These are phyloP conservation scores for Anisognathus igniventris DNA, from an alignment of 2,797 vertebrate species.

Conservation along the genomic window DNA sequence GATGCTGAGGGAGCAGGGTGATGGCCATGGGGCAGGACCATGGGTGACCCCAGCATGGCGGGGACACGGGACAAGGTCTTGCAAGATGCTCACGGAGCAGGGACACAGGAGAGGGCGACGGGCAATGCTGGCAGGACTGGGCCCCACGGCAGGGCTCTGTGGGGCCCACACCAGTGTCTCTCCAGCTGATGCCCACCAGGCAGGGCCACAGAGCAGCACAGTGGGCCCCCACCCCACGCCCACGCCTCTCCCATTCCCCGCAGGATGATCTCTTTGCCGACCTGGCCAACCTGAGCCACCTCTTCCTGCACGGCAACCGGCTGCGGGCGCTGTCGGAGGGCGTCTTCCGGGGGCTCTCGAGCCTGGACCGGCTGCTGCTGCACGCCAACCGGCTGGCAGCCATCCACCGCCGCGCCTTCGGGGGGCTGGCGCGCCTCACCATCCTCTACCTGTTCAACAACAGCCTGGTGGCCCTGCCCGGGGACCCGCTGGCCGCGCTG, in stretches of 20 bases:
- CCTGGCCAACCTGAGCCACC: slow-evolving; percentile 85
- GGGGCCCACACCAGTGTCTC: fast-evolving
- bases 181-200: not conserved
- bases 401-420: slow-evolving; percentile 88
- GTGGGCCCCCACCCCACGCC: fast-evolving
- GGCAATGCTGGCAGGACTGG: not conserved
- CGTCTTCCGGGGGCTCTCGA: slow-evolving; percentile 89
- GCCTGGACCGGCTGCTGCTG: slow-evolving; percentile 91
- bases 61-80: not conserved
- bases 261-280: slow-evolving; percentile 89
- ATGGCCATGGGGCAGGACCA: too few relatives aligned
- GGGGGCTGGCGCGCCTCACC: slow-evolving; percentile 88
- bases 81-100: fast-evolving
- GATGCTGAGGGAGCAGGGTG: not conserved
- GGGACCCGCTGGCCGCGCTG: slow-evolving; percentile 85
- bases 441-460: slow-evolving; percentile 98
- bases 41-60: too few relatives aligned
- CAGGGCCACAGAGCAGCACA: fast-evolving
- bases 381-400: slow-evolving; percentile 90
- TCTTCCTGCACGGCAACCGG: slow-evolving; percentile 94
- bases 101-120: not conserved
- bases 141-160: fast-evolving
- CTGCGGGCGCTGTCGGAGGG: slow-evolving; percentile 89
- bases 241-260: not conserved
- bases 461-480: slow-evolving; percentile 87